Evolutionary conservation across 1,140 invertebrate genomes (phyloP), one percentile per base, ranked within the genome.

Genomic region (Maconellicoccus hirsutus): DNA sequence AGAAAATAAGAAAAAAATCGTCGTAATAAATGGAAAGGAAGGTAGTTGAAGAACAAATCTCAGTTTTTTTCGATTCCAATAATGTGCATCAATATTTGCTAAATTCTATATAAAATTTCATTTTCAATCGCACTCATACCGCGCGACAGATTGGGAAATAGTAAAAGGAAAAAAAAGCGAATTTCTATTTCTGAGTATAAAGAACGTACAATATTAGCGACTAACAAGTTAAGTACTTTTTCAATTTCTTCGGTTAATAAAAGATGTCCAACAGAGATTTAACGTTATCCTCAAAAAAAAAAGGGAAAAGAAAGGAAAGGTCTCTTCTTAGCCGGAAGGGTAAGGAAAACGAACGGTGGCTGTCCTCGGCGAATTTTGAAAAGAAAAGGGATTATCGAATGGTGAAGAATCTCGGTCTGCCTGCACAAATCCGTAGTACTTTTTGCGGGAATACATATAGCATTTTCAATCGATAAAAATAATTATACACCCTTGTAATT

Each of bases 391-490:
- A 52, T 52, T 52, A 52, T 52, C 42, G 42, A 52, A 52, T 52
- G 42, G 42, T 16, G 42, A 52, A 52, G n/a, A n/a, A n/a, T n/a
- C n/a, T n/a, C n/a, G n/a, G n/a, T 52, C 42, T 52, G 12, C 6
- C 12, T 52, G 10, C 2, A n/a, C n/a, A 52, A 52, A 52, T 52
- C 42, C 42, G 42, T 52, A 52, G 6, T 52, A 52, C 6, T 16
- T 52, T 16, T 19, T 52, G 42, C 42, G 6, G 42, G 2, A 52
- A 52, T 52, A 52, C 3, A 3, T 3, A 33, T 12, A 12, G n/a
- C 42, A 52, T 52, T 52, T 52, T 52, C 42, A 52, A 52, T 52
- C 42, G 42, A 52, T 52, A 52, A 52, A 52, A 52, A 52, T 52
- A 52, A 52, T 52, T 52, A 52, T 52, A 52, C 42, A 16, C 42